Percentiles rank a stretch among this genome's conserved stretches.
Conservation (phyloP, 2,888 invertebrate species). For the Drosophila demipolita region DNA sequence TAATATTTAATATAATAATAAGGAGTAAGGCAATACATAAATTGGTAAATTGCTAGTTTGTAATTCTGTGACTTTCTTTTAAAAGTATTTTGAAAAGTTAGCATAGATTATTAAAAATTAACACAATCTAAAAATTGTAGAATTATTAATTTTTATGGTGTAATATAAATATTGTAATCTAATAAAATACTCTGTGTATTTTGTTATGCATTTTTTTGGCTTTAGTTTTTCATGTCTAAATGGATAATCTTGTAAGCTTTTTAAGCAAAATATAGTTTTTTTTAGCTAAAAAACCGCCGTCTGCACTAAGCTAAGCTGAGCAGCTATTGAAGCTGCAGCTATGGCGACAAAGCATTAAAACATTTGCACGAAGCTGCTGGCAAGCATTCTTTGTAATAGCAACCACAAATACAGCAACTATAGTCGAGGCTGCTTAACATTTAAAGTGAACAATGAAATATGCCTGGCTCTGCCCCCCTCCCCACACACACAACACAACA, state of each 20-base stretch:
- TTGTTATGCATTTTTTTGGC: neutral
- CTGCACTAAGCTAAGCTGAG: slow-evolving; percentile 13
- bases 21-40: too few species aligned
- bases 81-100: neutral
- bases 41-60: neutral
- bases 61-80: neutral
- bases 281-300: slow-evolving; percentile 43
- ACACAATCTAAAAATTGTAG: neutral
- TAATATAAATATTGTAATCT: neutral
- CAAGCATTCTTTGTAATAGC: slow-evolving; percentile 45
- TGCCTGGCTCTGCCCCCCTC: slow-evolving; percentile 41
- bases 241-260: neutral
- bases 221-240: neutral
- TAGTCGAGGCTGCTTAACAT: slow-evolving; percentile 72
- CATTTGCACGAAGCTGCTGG: slow-evolving; percentile 59
- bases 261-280: slow-evolving; percentile 3
- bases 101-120: neutral
- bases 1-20: neutral
- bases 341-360: slow-evolving; percentile 68
- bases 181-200: neutral
- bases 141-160: neutral
- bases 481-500: too few species aligned
- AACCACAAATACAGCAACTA: slow-evolving; percentile 23
- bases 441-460: slow-evolving; percentile 81
- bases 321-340: slow-evolving; percentile 22